Evolutionary conservation across 2,888 invertebrate species (phyloP).

Genomic region (Pollenia labialis): DNA sequence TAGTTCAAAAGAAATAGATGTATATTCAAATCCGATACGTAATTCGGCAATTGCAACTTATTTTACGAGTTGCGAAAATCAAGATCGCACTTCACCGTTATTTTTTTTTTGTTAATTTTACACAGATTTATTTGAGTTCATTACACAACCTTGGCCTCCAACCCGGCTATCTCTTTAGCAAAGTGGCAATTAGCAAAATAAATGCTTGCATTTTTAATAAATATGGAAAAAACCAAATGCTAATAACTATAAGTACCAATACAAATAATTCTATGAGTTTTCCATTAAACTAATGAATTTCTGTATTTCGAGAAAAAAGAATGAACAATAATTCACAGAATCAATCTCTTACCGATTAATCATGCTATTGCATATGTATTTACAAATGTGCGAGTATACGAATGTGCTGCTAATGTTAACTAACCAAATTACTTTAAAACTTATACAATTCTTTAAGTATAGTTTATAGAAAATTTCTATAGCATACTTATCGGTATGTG

Average conservation of each 20-base stretch:
- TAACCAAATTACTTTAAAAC: no score
- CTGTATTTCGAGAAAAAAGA: background rate
- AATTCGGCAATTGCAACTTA: no score
- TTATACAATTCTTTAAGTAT: no score
- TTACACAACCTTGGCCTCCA: background rate
- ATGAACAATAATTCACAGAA: background rate
- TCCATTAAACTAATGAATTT: slow-evolving; percentile 41
- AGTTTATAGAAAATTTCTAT: background rate
- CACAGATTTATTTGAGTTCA: background rate
- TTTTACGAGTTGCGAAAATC: no score
- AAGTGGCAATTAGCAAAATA: no score
- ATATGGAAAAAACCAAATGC: background rate
- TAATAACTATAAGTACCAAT: background rate
- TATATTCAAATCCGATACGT: no score
- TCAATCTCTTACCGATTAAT: background rate
- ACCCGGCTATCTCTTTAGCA: no score
- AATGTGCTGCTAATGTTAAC: background rate
- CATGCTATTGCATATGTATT: background rate
- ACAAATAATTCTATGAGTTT: background rate
- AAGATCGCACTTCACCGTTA: no score
- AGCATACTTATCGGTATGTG: slow-evolving; percentile 3
- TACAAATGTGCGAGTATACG: background rate
- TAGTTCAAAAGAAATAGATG: no score
- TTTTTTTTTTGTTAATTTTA: background rate
- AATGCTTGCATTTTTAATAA: no score